Evolutionary conservation across 1,140 invertebrate genomes (phyloP).

Genomic region (Drepana arcuata): DNA sequence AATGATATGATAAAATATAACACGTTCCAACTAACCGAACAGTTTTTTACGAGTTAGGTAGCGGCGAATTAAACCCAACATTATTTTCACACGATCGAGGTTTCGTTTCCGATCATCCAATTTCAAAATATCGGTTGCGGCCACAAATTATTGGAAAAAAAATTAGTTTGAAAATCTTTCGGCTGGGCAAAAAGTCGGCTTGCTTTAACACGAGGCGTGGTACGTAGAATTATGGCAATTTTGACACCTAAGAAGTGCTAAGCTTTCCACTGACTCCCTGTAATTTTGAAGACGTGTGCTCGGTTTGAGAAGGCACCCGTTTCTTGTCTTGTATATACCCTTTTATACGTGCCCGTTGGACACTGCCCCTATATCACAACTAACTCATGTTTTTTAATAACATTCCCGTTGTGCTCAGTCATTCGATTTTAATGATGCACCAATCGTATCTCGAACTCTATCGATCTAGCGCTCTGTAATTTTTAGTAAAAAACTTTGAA

Average conservation of each 20-base stretch:
- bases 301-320: slow-evolving; percentile 19
- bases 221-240: slow-evolving; percentile 66
- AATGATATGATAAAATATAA: too few species aligned
- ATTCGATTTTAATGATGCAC: slow-evolving; percentile 55
- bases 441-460: slow-evolving; percentile 32
- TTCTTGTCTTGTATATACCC: slow-evolving; percentile 22
- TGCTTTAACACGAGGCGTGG: slow-evolving; percentile 52
- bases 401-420: slow-evolving; percentile 42
- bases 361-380: slow-evolving; percentile 37
- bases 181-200: slow-evolving; percentile 57
- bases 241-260: slow-evolving; percentile 67
- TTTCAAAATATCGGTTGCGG: slow-evolving; percentile 60
- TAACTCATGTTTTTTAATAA: slow-evolving; percentile 60
- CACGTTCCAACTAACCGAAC: too few species aligned
- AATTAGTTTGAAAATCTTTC: slow-evolving; percentile 49
- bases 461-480: slow-evolving; percentile 40
- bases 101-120: slow-evolving; percentile 58
- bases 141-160: slow-evolving; percentile 67
- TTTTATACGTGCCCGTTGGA: slow-evolving; percentile 25
- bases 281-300: slow-evolving; percentile 45
- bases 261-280: slow-evolving; percentile 48
- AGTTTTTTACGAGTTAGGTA: neutral
- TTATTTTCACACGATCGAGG: slow-evolving; percentile 61
- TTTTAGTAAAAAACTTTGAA: slow-evolving; percentile 39
- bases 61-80: slow-evolving; percentile 17